Conservation (phyloP, 2,888 invertebrate species). For the Tinea pellionella region DNA sequence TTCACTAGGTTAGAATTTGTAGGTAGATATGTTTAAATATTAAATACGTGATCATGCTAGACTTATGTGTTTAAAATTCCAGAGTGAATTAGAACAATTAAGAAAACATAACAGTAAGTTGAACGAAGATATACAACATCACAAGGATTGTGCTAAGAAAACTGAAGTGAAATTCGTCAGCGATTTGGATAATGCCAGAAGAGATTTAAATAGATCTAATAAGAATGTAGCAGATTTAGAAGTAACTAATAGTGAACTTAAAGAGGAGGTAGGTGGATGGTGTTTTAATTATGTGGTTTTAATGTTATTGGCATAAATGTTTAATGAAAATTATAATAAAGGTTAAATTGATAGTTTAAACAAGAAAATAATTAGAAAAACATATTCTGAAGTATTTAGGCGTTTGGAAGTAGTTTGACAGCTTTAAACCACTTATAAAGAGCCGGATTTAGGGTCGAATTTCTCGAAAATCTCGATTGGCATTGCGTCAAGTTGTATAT, state of each 20-base stretch:
- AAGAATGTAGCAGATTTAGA: conserved; percentile 74
- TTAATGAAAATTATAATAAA: neutral
- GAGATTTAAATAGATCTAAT: conserved; percentile 60
- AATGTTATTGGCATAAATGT: neutral
- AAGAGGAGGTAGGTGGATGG: conserved; percentile 71
- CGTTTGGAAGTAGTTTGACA: too few relatives aligned
- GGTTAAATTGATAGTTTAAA: too few relatives aligned
- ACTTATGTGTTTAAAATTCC: conserved; percentile 13
- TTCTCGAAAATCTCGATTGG: too few relatives aligned
- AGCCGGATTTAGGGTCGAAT: too few relatives aligned
- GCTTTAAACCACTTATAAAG: too few relatives aligned
- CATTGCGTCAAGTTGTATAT: too few relatives aligned
- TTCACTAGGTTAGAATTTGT: too few relatives aligned
- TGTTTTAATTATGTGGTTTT: neutral
- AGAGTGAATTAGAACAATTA: conserved; percentile 50
- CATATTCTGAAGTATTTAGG: too few relatives aligned
- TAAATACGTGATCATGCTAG: too few relatives aligned
- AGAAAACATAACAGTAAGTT: conserved; percentile 48
- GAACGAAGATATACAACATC: conserved; percentile 56
- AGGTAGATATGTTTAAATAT: too few relatives aligned
- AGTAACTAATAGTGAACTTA: conserved; percentile 75
- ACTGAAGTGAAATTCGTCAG: conserved; percentile 49
- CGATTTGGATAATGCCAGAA: conserved; percentile 61
- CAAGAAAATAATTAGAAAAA: too few relatives aligned
- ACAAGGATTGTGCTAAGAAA: conserved; percentile 55